Evolutionary conservation across 1,140 invertebrate genomes (phyloP), one percentile per base, ranked within the genome.

Genomic region (Drosophila persimilis): DNA sequence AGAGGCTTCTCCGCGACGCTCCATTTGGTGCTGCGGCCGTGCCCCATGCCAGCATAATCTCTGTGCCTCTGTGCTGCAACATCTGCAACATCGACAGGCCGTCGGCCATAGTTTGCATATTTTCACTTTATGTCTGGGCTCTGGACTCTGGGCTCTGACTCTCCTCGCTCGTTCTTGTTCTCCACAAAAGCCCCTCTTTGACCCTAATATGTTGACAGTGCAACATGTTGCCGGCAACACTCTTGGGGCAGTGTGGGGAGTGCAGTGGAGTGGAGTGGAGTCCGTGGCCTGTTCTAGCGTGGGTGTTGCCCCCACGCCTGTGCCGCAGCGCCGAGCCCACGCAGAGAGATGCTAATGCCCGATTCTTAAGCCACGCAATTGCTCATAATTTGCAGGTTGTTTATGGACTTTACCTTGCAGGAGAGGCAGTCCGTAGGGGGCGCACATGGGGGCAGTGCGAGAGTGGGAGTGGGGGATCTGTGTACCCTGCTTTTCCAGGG

Each of bases 301-400:
- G 73, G 72, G 77, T 55, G 73, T 51, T 62, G 48, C 50, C 51
- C 74, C 24, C 62, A 35, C 56, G 44, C 13, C 31, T 3, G 31
- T 31, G 31, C 24, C 24, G 31, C 11, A 13, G 31, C 8, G 8
- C 22, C 7, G 9, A 29, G 52, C 79, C 79, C 79, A 83, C 79
- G 62, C 77, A 51, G 43, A 11, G 64, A 58, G 66, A 70, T 70
- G 52, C 47, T 70, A 70, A 70, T 70, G 48, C 66, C 66, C 54
- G 73, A 62, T 75, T 60, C 63, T 60, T 60, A 29, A 22, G 52
- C 69, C 51, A 59, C 51, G 52, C 71, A 80, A 80, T 74, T 62
- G 74, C 61, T 63, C 64, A 84, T 83, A 84, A 85, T 80, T 84
- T 76, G 80, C 80, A 80, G 76, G 71, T 76, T 79, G 64, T 48